A percentile compares a stretch with the other conserved stretches of the same genome.
phyloP scores from a whole-genome alignment of 2,797 vertebrate genomes.

The Nasua narica region DNA sequence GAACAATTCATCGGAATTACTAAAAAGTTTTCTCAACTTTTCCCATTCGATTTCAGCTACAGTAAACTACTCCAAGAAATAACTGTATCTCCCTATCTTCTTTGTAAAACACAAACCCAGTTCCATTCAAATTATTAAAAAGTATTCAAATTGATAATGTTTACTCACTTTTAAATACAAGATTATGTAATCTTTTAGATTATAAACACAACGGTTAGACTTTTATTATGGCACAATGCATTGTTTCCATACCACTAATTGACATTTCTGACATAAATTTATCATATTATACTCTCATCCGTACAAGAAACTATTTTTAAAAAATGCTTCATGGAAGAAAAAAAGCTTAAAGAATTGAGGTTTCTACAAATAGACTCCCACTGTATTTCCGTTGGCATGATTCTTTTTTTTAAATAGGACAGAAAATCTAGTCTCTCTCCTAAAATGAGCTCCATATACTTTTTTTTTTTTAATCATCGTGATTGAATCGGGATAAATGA shows the following conservation, averaged over 20 bases:
- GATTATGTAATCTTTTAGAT: not conserved
- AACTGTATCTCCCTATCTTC: not conserved
- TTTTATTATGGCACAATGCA: not conserved
- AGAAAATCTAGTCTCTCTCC: not conserved
- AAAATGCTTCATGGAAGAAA: not conserved
- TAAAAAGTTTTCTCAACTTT: constrained; percentile 50
- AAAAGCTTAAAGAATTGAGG: not conserved
- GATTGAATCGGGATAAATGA: not conserved
- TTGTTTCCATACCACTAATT: not conserved
- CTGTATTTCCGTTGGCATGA: not conserved
- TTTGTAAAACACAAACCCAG: not conserved
- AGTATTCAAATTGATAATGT: not conserved
- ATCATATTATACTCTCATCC: not conserved
- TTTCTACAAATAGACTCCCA: not conserved
- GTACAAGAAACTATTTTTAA: not conserved
- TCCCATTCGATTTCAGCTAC: not conserved
- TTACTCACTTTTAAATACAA: not conserved
- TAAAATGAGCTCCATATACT: not conserved
- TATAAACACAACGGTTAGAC: not conserved
- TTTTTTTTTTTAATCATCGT: not conserved
- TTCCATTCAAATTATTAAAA: not conserved
- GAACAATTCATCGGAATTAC: not conserved
- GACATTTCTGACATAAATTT: not conserved
- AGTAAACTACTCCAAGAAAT: constrained; percentile 67
- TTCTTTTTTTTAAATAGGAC: not conserved